Conservation (phyloP, 2,113 vertebrate species). For the Mionectes macconnelli region DNA sequence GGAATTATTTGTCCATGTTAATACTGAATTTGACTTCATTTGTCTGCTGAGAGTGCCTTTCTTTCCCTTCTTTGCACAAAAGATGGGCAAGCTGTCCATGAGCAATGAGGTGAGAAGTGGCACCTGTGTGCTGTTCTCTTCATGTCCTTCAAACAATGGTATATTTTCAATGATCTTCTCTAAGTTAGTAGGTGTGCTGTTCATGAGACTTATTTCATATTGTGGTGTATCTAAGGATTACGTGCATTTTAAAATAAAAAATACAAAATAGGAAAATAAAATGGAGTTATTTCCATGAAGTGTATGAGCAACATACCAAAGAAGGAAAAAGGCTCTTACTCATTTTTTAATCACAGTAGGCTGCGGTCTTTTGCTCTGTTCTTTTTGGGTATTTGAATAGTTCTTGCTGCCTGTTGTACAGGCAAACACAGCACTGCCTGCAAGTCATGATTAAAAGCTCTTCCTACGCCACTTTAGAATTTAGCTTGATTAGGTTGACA, state of each 20-base stretch:
- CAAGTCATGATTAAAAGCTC: conserved; percentile 35
- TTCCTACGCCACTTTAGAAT: conserved; percentile 51
- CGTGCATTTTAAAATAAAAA: not conserved
- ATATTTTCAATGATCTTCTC: not conserved
- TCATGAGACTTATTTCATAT: not conserved
- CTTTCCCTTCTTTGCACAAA: not conserved
- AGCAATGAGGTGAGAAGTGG: not conserved
- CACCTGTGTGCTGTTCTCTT: not conserved
- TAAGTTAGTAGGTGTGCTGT: not conserved
- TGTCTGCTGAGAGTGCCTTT: not conserved
- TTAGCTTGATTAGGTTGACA: conserved; percentile 54
- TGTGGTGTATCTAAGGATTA: not conserved
- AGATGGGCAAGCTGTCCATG: not conserved
- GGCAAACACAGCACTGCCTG: not conserved
- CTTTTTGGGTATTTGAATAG: not conserved
- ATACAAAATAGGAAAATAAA: not conserved
- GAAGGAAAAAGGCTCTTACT: not conserved
- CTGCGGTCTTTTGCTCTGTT: not conserved
- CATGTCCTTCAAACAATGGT: not conserved
- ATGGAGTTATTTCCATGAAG: not conserved
- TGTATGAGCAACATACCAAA: not conserved
- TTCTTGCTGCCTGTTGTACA: not conserved
- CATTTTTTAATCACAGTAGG: not conserved
- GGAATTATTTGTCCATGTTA: not conserved
- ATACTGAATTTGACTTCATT: not conserved